phyloP scores from a whole-genome alignment of 2,888 invertebrate species.

The Amiota mariae region DNA sequence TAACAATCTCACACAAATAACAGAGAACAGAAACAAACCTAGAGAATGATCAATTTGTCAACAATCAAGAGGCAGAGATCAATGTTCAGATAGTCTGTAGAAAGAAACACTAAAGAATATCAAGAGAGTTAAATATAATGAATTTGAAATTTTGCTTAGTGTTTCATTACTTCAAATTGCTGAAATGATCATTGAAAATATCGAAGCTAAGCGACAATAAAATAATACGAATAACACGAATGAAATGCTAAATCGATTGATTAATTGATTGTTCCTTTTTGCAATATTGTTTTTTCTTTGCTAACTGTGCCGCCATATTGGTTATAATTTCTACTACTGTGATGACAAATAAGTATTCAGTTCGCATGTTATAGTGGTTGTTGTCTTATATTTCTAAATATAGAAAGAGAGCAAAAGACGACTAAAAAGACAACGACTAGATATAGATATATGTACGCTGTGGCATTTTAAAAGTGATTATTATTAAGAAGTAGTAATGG shows the following conservation, averaged over 20 bases:
- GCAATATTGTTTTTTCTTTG: slow-evolving; percentile 26
- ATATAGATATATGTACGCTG: slow-evolving; percentile 3
- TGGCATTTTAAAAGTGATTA: slow-evolving; percentile 5
- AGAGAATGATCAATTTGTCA: too few relatives aligned
- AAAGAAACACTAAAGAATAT: too few relatives aligned
- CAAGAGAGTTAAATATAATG: too few relatives aligned
- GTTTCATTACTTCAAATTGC: too few relatives aligned
- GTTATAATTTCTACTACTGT: slow-evolving; percentile 51
- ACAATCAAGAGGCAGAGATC: too few relatives aligned
- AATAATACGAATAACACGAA: too few relatives aligned
- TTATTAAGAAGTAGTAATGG: slow-evolving; percentile 41
- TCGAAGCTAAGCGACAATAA: too few relatives aligned
- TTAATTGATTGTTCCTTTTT: background rate
- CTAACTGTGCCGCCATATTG: slow-evolving; percentile 59
- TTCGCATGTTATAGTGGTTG: background rate
- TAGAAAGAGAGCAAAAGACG: background rate
- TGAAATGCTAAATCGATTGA: background rate
- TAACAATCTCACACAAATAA: too few relatives aligned
- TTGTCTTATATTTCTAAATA: background rate
- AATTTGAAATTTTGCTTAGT: too few relatives aligned
- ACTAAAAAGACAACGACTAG: slow-evolving; percentile 39
- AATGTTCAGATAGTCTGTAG: too few relatives aligned
- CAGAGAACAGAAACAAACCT: too few relatives aligned
- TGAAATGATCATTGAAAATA: too few relatives aligned
- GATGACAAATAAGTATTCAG: slow-evolving; percentile 32